A percentile compares a stretch with the other conserved stretches of the same genome.
Conservation (phyloP, 2,888 invertebrate genomes). For the Cheilosia impressa region DNA sequence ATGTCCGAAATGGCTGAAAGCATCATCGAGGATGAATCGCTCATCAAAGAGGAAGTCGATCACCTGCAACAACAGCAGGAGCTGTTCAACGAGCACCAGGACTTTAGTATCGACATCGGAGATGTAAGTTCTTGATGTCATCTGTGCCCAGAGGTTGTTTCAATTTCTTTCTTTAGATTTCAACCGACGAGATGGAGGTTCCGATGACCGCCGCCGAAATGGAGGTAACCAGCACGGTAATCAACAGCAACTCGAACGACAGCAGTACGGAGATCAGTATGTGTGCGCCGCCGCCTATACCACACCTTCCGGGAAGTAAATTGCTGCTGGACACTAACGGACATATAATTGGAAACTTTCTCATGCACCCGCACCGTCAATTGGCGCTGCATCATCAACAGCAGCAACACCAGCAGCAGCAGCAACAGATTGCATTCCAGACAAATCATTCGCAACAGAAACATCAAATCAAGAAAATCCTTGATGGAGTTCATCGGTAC, state of each 20-base stretch:
- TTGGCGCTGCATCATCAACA: slow-evolving; percentile 74
- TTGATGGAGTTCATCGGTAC: slow-evolving; percentile 73
- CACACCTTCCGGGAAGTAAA: slow-evolving; percentile 77
- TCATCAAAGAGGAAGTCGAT: slow-evolving; percentile 59
- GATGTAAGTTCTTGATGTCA: slow-evolving; percentile 50
- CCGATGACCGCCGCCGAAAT: slow-evolving; percentile 87
- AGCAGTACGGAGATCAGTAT: slow-evolving; percentile 81
- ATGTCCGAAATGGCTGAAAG: slow-evolving; percentile 49
- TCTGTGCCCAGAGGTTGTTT: not conserved
- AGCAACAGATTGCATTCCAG: slow-evolving; percentile 74
- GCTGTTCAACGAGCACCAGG: slow-evolving; percentile 59
- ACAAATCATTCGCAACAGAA: slow-evolving; percentile 65
- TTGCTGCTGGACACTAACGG: slow-evolving; percentile 82
- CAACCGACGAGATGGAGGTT: slow-evolving; percentile 79
- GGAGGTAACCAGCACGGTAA: slow-evolving; percentile 85
- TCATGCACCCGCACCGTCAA: slow-evolving; percentile 77
- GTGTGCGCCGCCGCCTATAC: slow-evolving; percentile 76
- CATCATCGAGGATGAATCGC: slow-evolving; percentile 49
- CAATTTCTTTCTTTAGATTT: slow-evolving; percentile 29
- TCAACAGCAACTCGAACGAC: slow-evolving; percentile 82
- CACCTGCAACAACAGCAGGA: slow-evolving; percentile 56
- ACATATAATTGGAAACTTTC: slow-evolving; percentile 82
- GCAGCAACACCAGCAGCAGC: slow-evolving; percentile 77
- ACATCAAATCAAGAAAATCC: slow-evolving; percentile 60
- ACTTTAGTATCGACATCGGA: slow-evolving; percentile 66